phyloP scores from a whole-genome alignment of 2,797 vertebrate genomes.

The Zonotrichia albicollis region DNA sequence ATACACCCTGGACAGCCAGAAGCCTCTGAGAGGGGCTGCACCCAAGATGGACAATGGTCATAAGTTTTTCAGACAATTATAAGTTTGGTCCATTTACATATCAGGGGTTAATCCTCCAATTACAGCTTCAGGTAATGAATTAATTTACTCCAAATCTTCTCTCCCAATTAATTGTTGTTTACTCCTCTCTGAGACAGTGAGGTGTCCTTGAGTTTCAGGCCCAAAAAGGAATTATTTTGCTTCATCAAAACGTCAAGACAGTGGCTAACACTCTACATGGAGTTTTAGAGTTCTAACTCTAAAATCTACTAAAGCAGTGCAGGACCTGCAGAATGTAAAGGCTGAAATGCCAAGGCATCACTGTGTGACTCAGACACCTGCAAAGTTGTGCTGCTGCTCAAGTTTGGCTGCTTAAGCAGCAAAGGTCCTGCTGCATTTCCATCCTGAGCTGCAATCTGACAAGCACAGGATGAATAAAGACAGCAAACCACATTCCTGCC shows the following conservation, averaged over 20 bases:
- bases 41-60: background rate
- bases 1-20: background rate
- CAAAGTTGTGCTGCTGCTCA: background rate
- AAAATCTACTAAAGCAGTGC: background rate
- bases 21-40: background rate
- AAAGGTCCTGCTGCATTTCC: background rate
- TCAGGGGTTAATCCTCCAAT: background rate
- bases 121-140: background rate
- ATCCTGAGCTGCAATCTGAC: background rate
- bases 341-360: background rate
- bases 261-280: fast-evolving
- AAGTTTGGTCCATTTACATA: background rate
- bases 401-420: background rate
- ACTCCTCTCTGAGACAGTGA: background rate
- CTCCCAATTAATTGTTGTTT: background rate
- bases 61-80: background rate
- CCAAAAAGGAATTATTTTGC: background rate
- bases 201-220: background rate
- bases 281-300: background rate
- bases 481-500: background rate
- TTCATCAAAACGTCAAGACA: background rate
- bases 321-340: background rate
- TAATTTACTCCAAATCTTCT: background rate
- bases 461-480: background rate
- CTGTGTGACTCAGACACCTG: background rate